Evolutionary conservation across 1,140 invertebrate genomes (phyloP), one percentile per base, ranked within the genome.

Genomic region (Pomacea maculata): DNA sequence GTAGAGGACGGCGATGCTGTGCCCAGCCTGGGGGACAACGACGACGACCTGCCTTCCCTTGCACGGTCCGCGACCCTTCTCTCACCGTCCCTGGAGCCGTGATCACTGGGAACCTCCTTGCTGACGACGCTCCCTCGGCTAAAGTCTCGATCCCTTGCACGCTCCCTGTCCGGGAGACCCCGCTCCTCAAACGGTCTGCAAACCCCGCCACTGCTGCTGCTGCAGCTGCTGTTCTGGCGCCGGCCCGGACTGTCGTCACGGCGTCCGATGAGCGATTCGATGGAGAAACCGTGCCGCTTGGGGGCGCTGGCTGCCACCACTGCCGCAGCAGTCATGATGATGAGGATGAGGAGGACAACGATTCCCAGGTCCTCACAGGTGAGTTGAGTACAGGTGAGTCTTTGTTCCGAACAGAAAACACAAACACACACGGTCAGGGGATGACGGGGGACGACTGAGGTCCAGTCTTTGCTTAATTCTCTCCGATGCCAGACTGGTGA

Each of bases 231-330:
- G 45, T n/a, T 17, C 34, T 64, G 73, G 55, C 79, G 61, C 19
- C 79, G 55, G 17, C 34, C 74, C 25, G 72, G 72, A 25, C 74
- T 70, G 64, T 75, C 71, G 17, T 83, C 84, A 15, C 68, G n/a
- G 0, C 72, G 77, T 17, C 84, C 84, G 54, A 85, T 83, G 15
- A 85, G 68, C 12, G 84, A 83, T 21, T 85, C 84, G 76, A 85
- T 85, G 29, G 84, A 85, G 75, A 85, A 85, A 7, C 84, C 82
- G 73, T 83, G 82, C 17, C 82, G 74, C 71, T 83, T 85, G 57
- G 82, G 80, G 45, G 63, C 78, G 4, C 64, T 76, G 61, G 83
- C 68, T 8, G 77, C 34, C 80, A 84, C 80, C 25, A 81, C 77
- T 19, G 82, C 82, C 34, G 78, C 80, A 17, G 78, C 81, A 14